Base-by-base conservation (phyloP, 1,140 invertebrate genomes). In the Bombus waltoni region DNA sequence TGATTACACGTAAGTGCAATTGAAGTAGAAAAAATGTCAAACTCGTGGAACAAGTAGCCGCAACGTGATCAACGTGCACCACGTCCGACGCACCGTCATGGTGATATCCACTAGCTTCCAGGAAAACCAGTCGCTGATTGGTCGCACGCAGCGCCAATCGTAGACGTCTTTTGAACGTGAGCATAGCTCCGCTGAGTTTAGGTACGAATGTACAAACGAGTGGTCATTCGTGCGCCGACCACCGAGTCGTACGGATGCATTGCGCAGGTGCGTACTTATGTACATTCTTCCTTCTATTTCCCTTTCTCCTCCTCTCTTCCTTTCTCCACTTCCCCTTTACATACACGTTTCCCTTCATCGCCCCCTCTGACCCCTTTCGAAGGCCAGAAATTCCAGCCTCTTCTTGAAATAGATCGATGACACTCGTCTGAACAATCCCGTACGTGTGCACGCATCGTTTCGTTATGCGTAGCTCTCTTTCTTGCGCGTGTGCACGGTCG, bases 331-430 rank as follows among this genome's bases (percentile, higher is more conserved):
- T 18, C 53, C 40, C n/a, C 44, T 22, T 72, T 53, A 22, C 47
- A 53, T 53, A 42, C 65, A 28, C 73, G 44, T 77, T 75, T 87
- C 78, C 84, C 72, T 86, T 80, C 74, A 35, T 83, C 72, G 68
- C 73, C 80, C 86, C 76, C 83, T 76, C 70, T 85, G 72, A 76
- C 81, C 81, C 83, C 77, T 88, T 86, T 53, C 90, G 91, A 92
- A 93, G 92, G 93, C 89, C 93, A 93, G 94, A 94, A 95, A 95
- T 95, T 95, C 94, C 94, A 91, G 89, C 91, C 92, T 93, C 93
- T 88, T 91, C 93, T 92, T 77, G 88, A 95, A 95, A 95, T 95
- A 94, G 94, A 95, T 94, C 94, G 93, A 95, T 95, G 94, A 94
- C 94, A 95, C 94, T 94, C 93, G 90, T 81, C 90, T 91, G 92